phyloP scores from a whole-genome alignment of 2,888 invertebrate genomes.

The Amorpha juglandis region DNA sequence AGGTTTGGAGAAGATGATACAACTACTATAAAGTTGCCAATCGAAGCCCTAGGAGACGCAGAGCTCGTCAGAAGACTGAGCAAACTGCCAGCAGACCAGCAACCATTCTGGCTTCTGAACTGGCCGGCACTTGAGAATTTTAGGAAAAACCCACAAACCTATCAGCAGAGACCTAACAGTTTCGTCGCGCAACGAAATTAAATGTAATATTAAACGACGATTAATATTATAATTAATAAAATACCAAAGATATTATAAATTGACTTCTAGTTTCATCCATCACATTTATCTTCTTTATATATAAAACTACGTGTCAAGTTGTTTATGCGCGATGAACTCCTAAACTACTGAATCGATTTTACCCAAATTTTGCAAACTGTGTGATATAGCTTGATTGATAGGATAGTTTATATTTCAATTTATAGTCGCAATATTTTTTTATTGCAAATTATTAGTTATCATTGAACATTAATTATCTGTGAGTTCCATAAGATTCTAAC shows the following conservation, averaged over 20 bases:
- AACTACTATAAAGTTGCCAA: constrained; percentile 78
- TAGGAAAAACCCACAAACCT: constrained; percentile 62
- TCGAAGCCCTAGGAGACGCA: constrained; percentile 87
- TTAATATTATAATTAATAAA: too few relatives aligned
- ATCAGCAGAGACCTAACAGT: constrained; percentile 48
- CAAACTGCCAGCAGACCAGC: constrained; percentile 72
- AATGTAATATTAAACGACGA: neutral
- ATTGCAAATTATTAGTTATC: too few relatives aligned
- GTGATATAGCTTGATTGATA: too few relatives aligned
- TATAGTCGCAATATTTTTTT: too few relatives aligned
- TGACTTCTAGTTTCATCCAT: neutral
- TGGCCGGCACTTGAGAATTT: constrained; percentile 85
- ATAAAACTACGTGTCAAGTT: too few relatives aligned
- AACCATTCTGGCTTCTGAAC: constrained; percentile 89
- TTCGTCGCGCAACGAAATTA: constrained; percentile 48
- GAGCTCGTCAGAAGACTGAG: constrained; percentile 83
- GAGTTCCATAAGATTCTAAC: too few relatives aligned
- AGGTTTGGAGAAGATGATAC: constrained; percentile 54
- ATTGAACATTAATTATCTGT: too few relatives aligned
- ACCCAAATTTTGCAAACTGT: too few relatives aligned
- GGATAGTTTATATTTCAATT: too few relatives aligned
- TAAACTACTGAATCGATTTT: too few relatives aligned
- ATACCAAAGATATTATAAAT: constrained; percentile 3
- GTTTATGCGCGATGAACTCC: too few relatives aligned
- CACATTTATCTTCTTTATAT: too few relatives aligned